Percentiles rank a stretch among this genome's conserved stretches.
Conservation (phyloP, 2,797 vertebrate genomes). For the Brotula barbata region DNA sequence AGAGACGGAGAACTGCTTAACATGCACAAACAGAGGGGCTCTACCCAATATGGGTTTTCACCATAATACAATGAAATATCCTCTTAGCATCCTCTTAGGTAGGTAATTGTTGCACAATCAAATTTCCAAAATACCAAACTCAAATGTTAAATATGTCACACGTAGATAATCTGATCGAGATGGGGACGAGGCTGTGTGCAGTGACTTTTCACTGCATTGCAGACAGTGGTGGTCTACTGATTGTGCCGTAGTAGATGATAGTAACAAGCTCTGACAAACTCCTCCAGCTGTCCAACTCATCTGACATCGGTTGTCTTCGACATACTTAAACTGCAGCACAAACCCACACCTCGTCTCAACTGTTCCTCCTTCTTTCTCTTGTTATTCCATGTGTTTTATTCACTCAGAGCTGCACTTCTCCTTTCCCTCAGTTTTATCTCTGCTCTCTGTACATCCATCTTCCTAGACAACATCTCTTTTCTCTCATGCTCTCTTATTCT, state of each 20-base stretch:
- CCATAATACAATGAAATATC: too few relatives aligned
- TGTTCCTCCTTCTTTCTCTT: slow-evolving; percentile 4
- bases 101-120: too few relatives aligned
- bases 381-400: slow-evolving; percentile 7
- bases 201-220: slow-evolving; percentile 26
- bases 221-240: slow-evolving; percentile 9
- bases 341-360: neutral
- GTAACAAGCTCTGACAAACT: slow-evolving; percentile 43
- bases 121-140: too few relatives aligned
- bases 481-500: neutral
- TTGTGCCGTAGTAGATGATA: slow-evolving; percentile 24
- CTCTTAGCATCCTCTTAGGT: too few relatives aligned
- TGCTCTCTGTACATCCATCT: slow-evolving; percentile 20
- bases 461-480: neutral
- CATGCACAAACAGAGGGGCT: too few relatives aligned
- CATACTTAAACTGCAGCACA: slow-evolving; percentile 11
- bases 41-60: too few relatives aligned
- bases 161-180: too few relatives aligned
- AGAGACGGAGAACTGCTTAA: too few relatives aligned
- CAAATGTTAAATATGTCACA: too few relatives aligned
- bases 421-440: slow-evolving; percentile 9
- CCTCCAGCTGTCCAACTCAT: slow-evolving; percentile 30
- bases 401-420: neutral
- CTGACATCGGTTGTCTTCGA: slow-evolving; percentile 42
- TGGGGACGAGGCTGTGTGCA: too few relatives aligned